Base-by-base conservation (phyloP, 2,888 invertebrate species). In the Chesias legatella region DNA sequence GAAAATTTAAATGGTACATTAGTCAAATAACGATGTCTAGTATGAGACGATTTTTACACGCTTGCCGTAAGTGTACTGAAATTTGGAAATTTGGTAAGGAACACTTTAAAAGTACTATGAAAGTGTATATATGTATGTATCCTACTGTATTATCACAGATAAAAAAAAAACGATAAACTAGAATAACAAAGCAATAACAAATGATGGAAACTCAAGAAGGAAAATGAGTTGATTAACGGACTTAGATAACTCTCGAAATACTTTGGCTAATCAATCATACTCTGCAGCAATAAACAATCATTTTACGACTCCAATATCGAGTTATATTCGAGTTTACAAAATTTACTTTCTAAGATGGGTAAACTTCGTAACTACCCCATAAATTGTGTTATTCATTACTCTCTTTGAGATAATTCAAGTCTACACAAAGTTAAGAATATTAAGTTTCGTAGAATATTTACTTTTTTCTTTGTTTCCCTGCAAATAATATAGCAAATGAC, bases 201-300 rank as follows among this genome's bases (percentile, higher is more conserved):
- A 13, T 37, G 28, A 29, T 30, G 25, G 20, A 10, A 33, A 24
- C 29, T 24, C 6, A 21, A 10, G 21, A 24, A 20, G n/a, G 20
- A 30, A 37, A 43, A 37, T 33, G 37, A 33, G 25, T 30, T 33
- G 26, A 40, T 29, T 24, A 41, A 26, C 35, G n/a, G 13, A 39
- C 40, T 42, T 47, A 25, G 24, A 31, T 31, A 44, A 48, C n/a
- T 43, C 28, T 47, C 20, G 8, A 42, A 29, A 25, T n/a, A 34
- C 51, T 47, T 44, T 46, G 23, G 54, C 47, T 53, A 49, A 64
- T 58, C 56, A 56, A 53, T 60, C 33, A 61, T 53, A 53, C 56
- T 64, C 56, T 48, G 56, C 56, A 53, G 46, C 43, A 52, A 56
- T n/a, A 55, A 61, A 58, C 49, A 41, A 40, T 35, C 34, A 28